These are phyloP conservation scores for Bufo gargarizans DNA, from an alignment of 2,113 vertebrate genomes.

Conservation along the genomic window DNA sequence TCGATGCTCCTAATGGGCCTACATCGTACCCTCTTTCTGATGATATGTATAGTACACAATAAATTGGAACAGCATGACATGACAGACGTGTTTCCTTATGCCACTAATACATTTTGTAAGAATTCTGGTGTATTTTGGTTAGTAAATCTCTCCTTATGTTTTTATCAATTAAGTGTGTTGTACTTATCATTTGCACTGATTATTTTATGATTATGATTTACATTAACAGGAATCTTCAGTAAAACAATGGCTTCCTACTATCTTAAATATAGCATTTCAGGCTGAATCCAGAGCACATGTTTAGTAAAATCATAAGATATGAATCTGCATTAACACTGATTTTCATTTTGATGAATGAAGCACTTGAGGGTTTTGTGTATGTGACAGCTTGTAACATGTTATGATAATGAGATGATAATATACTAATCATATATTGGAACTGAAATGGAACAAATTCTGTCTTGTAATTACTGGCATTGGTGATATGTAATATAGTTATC, in stretches of 20 bases:
- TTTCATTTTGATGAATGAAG: background rate
- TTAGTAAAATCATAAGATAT: background rate
- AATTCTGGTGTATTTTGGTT: no score
- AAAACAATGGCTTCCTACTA: background rate
- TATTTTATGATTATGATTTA: background rate
- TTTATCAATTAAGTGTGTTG: background rate
- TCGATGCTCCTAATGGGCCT: no score
- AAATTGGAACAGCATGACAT: no score
- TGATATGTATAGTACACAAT: no score
- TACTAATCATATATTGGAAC: background rate
- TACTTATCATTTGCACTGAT: background rate
- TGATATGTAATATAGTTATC: no score
- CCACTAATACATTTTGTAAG: no score
- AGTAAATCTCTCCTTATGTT: background rate
- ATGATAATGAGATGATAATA: constrained; percentile 9
- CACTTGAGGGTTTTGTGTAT: background rate
- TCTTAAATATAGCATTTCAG: background rate
- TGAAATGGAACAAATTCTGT: no score
- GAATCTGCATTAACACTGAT: background rate
- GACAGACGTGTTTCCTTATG: no score
- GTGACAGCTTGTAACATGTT: background rate
- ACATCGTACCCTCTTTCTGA: no score
- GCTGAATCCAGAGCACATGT: background rate
- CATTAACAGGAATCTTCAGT: background rate
- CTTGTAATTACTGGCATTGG: no score